These are phyloP conservation scores for Xanthorhoe designata DNA, from an alignment of 2,888 invertebrate species.

Conservation along the genomic window DNA sequence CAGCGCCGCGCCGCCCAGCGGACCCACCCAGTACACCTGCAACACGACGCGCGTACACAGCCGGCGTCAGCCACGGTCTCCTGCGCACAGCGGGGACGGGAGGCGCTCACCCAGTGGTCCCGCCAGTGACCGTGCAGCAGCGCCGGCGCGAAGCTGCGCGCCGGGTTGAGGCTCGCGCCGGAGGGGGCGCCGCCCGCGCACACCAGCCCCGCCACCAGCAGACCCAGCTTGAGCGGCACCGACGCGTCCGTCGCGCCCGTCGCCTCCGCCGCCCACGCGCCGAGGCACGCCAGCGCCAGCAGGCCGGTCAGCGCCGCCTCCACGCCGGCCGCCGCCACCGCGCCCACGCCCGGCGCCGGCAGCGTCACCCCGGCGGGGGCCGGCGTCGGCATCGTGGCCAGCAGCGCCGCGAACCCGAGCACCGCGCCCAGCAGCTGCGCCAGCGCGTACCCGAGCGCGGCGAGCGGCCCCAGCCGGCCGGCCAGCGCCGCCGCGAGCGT, in stretches of 20 bases:
- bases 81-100: not conserved
- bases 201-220: conserved; percentile 70
- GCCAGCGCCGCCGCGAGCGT: conserved; percentile 87
- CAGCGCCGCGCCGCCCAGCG: conserved; percentile 68
- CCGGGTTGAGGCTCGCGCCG: conserved; percentile 90
- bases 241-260: conserved; percentile 57
- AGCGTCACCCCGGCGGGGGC: conserved; percentile 46
- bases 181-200: conserved; percentile 79
- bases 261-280: conserved; percentile 59
- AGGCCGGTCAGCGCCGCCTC: conserved; percentile 65
- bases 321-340: conserved; percentile 54
- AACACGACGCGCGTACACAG: not conserved
- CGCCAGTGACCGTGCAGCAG: conserved; percentile 87
- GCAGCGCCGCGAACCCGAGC: conserved; percentile 61
- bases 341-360: conserved; percentile 50
- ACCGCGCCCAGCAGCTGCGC: conserved; percentile 67
- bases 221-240: conserved; percentile 69
- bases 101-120: conserved; percentile 86
- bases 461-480: conserved; percentile 72
- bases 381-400: conserved; percentile 39
- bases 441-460: conserved; percentile 58
- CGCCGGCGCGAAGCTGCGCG: conserved; percentile 90
- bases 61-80: not conserved
- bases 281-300: conserved; percentile 65
- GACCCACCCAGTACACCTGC: conserved; percentile 83